Evolutionary conservation across 1,140 invertebrate genomes (phyloP).

Genomic region (Hylaeus anthracinus): DNA sequence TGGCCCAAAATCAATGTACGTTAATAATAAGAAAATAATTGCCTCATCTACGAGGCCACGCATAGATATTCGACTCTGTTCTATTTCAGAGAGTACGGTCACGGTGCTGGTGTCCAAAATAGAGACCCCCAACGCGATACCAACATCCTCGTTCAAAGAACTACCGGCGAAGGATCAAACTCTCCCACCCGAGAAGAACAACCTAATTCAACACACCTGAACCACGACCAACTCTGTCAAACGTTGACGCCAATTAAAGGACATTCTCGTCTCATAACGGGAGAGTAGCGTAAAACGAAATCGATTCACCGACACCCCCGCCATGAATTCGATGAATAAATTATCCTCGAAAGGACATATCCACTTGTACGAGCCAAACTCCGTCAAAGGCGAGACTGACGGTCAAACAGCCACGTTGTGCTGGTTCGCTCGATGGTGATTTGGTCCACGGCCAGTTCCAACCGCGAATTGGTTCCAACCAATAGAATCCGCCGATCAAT

Average conservation of each 20-base stretch:
- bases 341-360: neutral
- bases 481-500: neutral
- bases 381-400: neutral
- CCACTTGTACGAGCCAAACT: neutral
- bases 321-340: slow-evolving; percentile 11
- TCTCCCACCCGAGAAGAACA: neutral
- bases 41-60: neutral
- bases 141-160: slow-evolving; percentile 1
- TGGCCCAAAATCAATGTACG: too few relatives aligned
- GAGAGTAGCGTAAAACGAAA: too few relatives aligned
- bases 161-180: slow-evolving; percentile 1
- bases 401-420: neutral
- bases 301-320: too few relatives aligned
- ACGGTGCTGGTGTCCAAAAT: slow-evolving; percentile 6
- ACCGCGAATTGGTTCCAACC: neutral
- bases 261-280: too few relatives aligned
- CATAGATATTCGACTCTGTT: too few relatives aligned
- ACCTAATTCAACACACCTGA: neutral
- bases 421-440: neutral
- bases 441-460: neutral
- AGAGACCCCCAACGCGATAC: neutral
- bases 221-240: too few relatives aligned
- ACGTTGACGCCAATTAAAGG: too few relatives aligned
- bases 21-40: too few relatives aligned
- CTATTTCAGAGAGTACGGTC: slow-evolving; percentile 23